Evolutionary conservation across 2,797 vertebrate genomes (phyloP).

Genomic region (Fistularia commersonii): DNA sequence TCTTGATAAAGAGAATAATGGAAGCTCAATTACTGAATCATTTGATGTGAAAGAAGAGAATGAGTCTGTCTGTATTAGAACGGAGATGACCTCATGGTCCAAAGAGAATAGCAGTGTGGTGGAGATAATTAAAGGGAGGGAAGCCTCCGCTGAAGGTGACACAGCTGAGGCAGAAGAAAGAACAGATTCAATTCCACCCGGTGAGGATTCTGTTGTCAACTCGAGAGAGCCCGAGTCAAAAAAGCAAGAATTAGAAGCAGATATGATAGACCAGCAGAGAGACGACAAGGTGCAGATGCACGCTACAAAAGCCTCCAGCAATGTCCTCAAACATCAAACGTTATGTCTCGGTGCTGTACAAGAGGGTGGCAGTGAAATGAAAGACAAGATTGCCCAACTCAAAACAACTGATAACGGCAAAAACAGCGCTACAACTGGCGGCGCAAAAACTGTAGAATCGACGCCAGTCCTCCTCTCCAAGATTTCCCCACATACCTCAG

Average conservation of each 20-base stretch:
- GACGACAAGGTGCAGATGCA: conserved; percentile 51
- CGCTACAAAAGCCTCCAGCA: conserved; percentile 28
- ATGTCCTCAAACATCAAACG: conserved; percentile 55
- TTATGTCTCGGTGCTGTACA: conserved; percentile 46
- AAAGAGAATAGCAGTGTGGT: conserved; percentile 35
- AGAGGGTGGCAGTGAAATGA: conserved; percentile 44
- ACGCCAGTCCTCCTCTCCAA: conserved; percentile 55
- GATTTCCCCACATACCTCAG: conserved; percentile 26
- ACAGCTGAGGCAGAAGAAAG: conserved; percentile 39
- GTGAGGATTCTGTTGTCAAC: conserved; percentile 41
- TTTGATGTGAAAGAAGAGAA: conserved; percentile 76
- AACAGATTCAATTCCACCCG: conserved; percentile 29
- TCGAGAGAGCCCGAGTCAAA: conserved; percentile 48
- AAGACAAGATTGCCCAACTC: conserved; percentile 57
- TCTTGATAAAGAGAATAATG: conserved; percentile 41
- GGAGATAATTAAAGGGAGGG: conserved; percentile 36
- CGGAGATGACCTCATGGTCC: conserved; percentile 41
- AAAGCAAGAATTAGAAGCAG: conserved; percentile 49
- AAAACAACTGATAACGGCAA: conserved; percentile 61
- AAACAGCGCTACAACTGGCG: conserved; percentile 29
- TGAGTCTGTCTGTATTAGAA: conserved; percentile 57
- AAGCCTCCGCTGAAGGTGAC: conserved; percentile 26
- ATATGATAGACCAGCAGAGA: conserved; percentile 45
- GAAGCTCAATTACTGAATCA: conserved; percentile 51
- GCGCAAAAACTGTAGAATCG: conserved; percentile 64